A percentile compares a stretch with the other conserved stretches of the same genome.
Conservation (phyloP, 1,140 invertebrate species). For the Drosophila bifasciata region DNA sequence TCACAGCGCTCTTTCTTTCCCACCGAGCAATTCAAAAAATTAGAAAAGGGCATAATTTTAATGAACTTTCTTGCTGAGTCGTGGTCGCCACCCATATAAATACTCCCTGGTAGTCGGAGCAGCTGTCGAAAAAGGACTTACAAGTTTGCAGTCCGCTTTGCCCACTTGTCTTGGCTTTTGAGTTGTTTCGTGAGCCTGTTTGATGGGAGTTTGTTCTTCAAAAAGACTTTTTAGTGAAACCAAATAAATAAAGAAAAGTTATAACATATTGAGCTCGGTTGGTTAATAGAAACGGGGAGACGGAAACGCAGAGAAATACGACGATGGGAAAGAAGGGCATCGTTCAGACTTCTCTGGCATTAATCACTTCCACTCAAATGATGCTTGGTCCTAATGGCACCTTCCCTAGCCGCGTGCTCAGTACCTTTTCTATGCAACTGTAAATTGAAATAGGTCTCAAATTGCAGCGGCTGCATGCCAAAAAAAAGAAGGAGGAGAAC, state of each 20-base stretch:
- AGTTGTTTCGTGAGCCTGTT: conserved; percentile 57
- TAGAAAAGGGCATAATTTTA: conserved; percentile 83
- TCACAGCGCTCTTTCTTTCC: neutral
- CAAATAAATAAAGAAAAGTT: conserved; percentile 32
- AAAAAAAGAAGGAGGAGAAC: conserved; percentile 26
- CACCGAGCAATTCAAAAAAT: conserved; percentile 60
- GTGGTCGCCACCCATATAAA: conserved; percentile 27
- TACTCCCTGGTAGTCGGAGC: conserved; percentile 58
- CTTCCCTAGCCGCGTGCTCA: conserved; percentile 45
- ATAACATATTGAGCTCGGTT: conserved; percentile 19
- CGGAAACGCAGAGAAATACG: neutral
- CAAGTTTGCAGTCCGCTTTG: conserved; percentile 56
- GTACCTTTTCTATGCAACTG: conserved; percentile 50
- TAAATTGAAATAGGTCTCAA: conserved; percentile 64
- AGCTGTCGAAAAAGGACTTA: conserved; percentile 80
- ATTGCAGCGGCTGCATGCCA: conserved; percentile 66
- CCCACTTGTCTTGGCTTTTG: conserved; percentile 65
- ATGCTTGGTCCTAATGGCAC: conserved; percentile 50
- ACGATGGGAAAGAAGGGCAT: neutral
- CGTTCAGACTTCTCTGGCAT: conserved; percentile 19
- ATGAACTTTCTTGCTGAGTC: conserved; percentile 72
- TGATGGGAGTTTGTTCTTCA: conserved; percentile 54
- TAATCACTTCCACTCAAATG: conserved; percentile 68
- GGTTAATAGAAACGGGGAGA: neutral
- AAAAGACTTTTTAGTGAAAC: conserved; percentile 29